Conservation (phyloP, 1,140 invertebrate genomes). For the Hyposmocoma kahamanoa region DNA sequence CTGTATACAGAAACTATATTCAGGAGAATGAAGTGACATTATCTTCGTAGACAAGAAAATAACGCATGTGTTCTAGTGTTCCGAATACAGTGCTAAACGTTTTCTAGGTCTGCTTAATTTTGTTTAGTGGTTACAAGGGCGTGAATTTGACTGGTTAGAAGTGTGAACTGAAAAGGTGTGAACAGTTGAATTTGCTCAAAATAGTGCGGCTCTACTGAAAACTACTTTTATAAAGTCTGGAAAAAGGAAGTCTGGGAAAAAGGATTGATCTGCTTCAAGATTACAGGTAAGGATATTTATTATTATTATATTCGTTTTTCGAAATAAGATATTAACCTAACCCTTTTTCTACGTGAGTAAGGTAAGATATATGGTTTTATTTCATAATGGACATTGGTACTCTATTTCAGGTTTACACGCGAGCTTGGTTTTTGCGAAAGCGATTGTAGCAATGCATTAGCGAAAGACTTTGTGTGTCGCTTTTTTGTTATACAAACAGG, state of each 20-base stretch:
- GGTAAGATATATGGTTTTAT: no score
- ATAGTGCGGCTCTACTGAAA: conserved; percentile 21
- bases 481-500: no score
- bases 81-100: conserved; percentile 60
- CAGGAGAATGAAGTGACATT: conserved; percentile 21
- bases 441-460: no score
- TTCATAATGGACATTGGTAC: no score
- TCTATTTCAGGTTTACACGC: no score
- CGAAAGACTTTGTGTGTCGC: no score
- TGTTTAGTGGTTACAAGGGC: conserved; percentile 64
- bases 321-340: no score
- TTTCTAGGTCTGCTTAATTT: conserved; percentile 56
- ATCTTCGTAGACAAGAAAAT: conserved; percentile 12
- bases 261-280: conserved; percentile 17
- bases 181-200: conserved; percentile 35
- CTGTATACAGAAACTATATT: neutral
- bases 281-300: neutral
- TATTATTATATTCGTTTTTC: no score
- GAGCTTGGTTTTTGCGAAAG: no score
- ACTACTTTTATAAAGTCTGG: neutral
- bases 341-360: no score
- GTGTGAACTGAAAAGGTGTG: conserved; percentile 61
- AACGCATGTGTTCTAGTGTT: conserved; percentile 42
- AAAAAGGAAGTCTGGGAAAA: conserved; percentile 6
- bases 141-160: conserved; percentile 57